Percentiles rank a stretch among this genome's conserved stretches.
phyloP scores from a whole-genome alignment of 2,888 invertebrate genomes.

The Odontocolon sp. region DNA sequence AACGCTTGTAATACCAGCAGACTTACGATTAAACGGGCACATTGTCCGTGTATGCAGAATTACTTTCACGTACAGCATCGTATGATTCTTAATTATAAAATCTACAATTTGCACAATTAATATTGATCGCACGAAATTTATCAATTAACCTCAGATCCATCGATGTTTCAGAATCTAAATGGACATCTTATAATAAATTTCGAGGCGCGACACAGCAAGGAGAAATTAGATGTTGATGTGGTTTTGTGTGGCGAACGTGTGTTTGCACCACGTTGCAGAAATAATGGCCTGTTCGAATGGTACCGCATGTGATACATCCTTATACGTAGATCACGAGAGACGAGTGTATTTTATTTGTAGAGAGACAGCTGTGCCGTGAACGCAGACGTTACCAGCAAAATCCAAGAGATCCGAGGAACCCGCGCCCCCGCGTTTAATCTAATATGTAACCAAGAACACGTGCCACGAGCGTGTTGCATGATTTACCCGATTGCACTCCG shows the following conservation, averaged over 20 bases:
- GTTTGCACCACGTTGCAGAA: conserved; percentile 19
- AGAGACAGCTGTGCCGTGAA: conserved; percentile 40
- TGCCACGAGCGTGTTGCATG: conserved; percentile 71
- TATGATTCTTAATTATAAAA: conserved; percentile 2
- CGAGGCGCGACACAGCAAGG: background rate
- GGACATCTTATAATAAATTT: background rate
- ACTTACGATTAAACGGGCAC: conserved; percentile 30
- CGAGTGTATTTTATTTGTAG: conserved; percentile 26
- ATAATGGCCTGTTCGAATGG: conserved; percentile 48
- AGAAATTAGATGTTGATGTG: conserved; percentile 9
- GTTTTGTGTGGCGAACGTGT: conserved; percentile 32
- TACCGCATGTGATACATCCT: too few species aligned
- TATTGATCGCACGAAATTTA: conserved; percentile 37
- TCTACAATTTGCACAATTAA: conserved; percentile 31
- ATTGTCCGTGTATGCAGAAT: conserved; percentile 30
- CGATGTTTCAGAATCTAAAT: background rate
- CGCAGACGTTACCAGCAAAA: conserved; percentile 45
- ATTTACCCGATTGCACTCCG: conserved; percentile 68
- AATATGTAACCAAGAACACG: conserved; percentile 68
- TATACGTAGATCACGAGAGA: conserved; percentile 37
- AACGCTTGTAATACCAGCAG: conserved; percentile 28
- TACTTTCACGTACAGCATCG: conserved; percentile 11
- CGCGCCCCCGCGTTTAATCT: conserved; percentile 60
- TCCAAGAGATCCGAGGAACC: conserved; percentile 26
- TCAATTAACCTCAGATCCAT: too few species aligned